Evolutionary conservation across 2,888 invertebrate species (phyloP).

Genomic region (Choristoneura rosaceana): DNA sequence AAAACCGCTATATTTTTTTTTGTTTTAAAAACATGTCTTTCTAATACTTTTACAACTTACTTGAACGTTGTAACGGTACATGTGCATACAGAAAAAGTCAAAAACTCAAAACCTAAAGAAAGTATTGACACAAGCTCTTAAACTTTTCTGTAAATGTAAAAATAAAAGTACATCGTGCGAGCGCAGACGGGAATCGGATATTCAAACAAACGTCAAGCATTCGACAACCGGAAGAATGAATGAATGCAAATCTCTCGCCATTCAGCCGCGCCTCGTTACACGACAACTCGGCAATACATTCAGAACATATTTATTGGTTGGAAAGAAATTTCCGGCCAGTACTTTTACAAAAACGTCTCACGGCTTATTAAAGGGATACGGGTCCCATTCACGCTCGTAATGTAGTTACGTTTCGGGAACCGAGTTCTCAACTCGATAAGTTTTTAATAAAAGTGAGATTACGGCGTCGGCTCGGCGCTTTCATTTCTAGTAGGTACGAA

Average conservation of each 20-base stretch:
- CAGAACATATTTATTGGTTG: constrained; percentile 40
- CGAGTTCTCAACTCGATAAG: constrained; percentile 61
- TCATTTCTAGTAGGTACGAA: constrained; percentile 75
- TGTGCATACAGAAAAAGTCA: constrained; percentile 20
- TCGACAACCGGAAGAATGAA: constrained; percentile 60
- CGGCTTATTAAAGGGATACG: constrained; percentile 35
- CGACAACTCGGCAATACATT: constrained; percentile 51
- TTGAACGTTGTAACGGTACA: not conserved
- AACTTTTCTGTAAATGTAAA: constrained; percentile 39
- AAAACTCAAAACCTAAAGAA: constrained; percentile 25
- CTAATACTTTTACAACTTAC: not conserved
- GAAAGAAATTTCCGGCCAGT: constrained; percentile 30
- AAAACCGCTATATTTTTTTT: too few species aligned
- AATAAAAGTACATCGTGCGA: constrained; percentile 53
- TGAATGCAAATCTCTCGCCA: constrained; percentile 63
- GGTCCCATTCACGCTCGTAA: constrained; percentile 22
- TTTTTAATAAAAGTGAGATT: constrained; percentile 82
- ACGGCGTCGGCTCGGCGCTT: constrained; percentile 72
- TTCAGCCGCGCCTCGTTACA: constrained; percentile 44
- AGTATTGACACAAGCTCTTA: constrained; percentile 31
- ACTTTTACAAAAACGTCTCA: constrained; percentile 21
- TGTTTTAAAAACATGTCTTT: too few species aligned
- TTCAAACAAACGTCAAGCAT: constrained; percentile 71
- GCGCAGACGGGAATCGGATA: constrained; percentile 68
- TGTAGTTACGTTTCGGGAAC: constrained; percentile 43